Conservation (phyloP, 1,140 invertebrate genomes). For the Pantala flavescens region DNA sequence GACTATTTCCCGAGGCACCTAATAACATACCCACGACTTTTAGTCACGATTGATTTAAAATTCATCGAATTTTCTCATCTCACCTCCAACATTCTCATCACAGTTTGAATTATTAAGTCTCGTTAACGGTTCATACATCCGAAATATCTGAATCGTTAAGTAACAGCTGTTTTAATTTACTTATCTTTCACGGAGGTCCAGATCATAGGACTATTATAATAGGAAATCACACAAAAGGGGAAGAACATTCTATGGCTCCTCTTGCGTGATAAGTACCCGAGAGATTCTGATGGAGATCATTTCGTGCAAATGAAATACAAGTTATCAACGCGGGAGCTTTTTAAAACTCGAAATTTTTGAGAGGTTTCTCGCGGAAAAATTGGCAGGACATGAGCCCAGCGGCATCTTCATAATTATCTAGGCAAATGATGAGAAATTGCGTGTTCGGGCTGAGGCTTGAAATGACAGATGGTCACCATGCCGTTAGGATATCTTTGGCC, state of each 20-base stretch:
- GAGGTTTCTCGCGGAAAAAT: too few species aligned
- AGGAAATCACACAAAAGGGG: neutral
- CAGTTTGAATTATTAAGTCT: neutral
- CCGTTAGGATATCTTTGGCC: neutral
- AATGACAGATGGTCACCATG: neutral
- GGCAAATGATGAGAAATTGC: conserved; percentile 9
- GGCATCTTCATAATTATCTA: neutral
- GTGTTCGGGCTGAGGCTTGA: neutral
- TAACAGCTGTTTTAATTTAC: neutral
- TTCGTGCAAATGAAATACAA: neutral
- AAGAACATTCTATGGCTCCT: neutral
- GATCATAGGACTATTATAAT: neutral
- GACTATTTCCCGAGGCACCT: too few species aligned
- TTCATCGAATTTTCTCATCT: neutral
- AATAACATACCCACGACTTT: too few species aligned
- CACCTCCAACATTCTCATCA: neutral
- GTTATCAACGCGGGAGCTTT: neutral
- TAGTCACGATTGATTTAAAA: neutral
- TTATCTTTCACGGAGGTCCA: neutral
- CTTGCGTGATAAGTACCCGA: neutral
- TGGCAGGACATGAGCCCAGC: neutral
- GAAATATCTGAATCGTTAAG: neutral
- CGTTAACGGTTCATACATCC: neutral
- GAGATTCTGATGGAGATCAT: neutral
- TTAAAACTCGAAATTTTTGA: too few species aligned